Evolutionary conservation across 1,140 invertebrate genomes (phyloP).

Genomic region (Plutomurus gul): DNA sequence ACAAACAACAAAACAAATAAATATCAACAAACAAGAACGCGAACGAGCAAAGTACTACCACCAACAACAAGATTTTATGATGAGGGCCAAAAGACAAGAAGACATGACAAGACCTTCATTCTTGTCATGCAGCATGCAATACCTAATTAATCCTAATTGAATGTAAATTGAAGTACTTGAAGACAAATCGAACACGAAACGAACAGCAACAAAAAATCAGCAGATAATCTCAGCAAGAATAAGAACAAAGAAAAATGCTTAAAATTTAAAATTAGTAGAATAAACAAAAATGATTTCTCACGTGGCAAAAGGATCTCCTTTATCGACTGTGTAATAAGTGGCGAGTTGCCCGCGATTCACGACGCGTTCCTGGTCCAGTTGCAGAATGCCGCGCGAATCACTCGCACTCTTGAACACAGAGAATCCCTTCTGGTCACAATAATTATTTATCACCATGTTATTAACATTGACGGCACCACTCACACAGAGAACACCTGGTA

Average conservation of each 20-base stretch:
- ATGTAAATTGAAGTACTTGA: too few relatives aligned
- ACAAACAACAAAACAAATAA: neutral
- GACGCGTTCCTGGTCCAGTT: slow-evolving; percentile 23
- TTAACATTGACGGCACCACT: neutral
- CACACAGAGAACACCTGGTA: too few relatives aligned
- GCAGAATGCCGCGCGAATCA: slow-evolving; percentile 38
- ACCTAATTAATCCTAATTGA: too few relatives aligned
- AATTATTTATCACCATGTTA: slow-evolving; percentile 15
- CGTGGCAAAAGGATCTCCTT: slow-evolving; percentile 43
- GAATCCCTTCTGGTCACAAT: neutral
- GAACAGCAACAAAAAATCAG: neutral
- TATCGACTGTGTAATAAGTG: slow-evolving; percentile 30
- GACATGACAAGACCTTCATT: neutral
- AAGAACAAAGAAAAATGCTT: neutral
- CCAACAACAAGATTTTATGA: too few relatives aligned
- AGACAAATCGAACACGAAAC: too few relatives aligned
- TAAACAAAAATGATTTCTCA: neutral
- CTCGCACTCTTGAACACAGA: neutral
- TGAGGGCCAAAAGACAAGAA: neutral
- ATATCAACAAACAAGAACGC: neutral
- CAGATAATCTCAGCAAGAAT: neutral
- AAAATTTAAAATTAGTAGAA: neutral
- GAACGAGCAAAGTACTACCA: too few relatives aligned
- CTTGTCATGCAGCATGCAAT: neutral
- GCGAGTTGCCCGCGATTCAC: slow-evolving; percentile 30